Conservation (phyloP, 2,113 vertebrate species). For the Calyptommatus sinebrachiatus region DNA sequence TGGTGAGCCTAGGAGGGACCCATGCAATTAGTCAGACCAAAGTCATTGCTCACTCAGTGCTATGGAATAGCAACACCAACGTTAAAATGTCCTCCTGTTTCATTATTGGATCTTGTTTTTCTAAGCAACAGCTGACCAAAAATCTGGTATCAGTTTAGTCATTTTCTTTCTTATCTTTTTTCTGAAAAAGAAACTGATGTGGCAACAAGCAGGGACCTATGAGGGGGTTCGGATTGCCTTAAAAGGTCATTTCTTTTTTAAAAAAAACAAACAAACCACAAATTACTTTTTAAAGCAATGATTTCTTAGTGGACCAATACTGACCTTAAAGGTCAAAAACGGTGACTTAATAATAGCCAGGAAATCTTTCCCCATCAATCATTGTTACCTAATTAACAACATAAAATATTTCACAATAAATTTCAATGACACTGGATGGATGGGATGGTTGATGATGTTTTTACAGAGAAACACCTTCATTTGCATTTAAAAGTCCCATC, state of each 20-base stretch:
- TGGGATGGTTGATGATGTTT: not conserved
- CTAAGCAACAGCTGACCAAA: not conserved
- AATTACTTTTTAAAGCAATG: not conserved
- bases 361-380: slow-evolving; percentile 52
- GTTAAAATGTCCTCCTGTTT: no score
- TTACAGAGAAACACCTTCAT: not conserved
- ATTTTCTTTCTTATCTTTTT: no score
- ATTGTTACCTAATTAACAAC: slow-evolving; percentile 57
- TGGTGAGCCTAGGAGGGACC: no score
- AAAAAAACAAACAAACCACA: not conserved
- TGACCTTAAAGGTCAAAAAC: slow-evolving; percentile 39
- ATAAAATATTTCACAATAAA: slow-evolving; percentile 1
- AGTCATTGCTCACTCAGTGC: no score
- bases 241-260: not conserved
- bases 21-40: no score
- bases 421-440: slow-evolving; percentile 28
- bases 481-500: slow-evolving; percentile 24
- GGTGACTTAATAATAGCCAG: slow-evolving; percentile 39
- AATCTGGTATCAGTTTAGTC: no score
- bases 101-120: not conserved
- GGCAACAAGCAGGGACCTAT: not conserved
- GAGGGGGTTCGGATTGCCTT: not conserved
- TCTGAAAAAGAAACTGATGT: not conserved
- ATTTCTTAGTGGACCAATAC: slow-evolving; percentile 44
- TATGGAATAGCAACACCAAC: no score